These are phyloP conservation scores for Ferdinandea cuprea DNA, from an alignment of 2,888 invertebrate species.

Conservation along the genomic window DNA sequence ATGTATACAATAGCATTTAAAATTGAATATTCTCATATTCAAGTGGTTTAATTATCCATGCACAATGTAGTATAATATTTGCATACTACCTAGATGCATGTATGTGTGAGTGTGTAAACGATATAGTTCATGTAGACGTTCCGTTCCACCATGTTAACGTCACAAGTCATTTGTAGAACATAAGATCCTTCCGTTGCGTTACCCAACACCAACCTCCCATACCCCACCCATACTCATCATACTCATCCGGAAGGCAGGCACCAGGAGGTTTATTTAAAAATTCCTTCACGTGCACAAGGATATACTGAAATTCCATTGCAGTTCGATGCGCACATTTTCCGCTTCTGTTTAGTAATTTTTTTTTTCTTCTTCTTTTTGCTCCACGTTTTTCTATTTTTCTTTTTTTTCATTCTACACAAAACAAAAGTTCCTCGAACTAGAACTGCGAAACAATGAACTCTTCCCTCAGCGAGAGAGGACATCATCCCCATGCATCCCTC, in stretches of 20 bases:
- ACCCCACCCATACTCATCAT: neutral
- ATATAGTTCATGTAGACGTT: slow-evolving; percentile 20
- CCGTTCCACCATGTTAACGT: slow-evolving; percentile 73
- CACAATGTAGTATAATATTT: slow-evolving; percentile 58
- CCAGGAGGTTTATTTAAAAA: slow-evolving; percentile 62
- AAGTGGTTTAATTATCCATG: slow-evolving; percentile 72
- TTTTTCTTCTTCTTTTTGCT: slow-evolving; percentile 35
- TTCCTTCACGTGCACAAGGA: slow-evolving; percentile 73
- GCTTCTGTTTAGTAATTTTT: slow-evolving; percentile 14
- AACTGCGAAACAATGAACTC: slow-evolving; percentile 72
- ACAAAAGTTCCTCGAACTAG: slow-evolving; percentile 70
- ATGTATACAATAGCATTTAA: slow-evolving; percentile 56
- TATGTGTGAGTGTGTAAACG: slow-evolving; percentile 4
- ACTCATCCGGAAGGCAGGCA: neutral
- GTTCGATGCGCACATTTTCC: slow-evolving; percentile 74
- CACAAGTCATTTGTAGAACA: slow-evolving; percentile 74
- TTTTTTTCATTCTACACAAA: slow-evolving; percentile 21
- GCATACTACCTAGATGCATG: neutral
- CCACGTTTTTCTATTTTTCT: slow-evolving; percentile 18
- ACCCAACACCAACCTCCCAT: no score
- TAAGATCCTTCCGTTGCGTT: slow-evolving; percentile 65
- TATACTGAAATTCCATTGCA: slow-evolving; percentile 73
- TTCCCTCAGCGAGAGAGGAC: slow-evolving; percentile 27
- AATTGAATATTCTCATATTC: slow-evolving; percentile 71
- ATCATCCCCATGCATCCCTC: slow-evolving; percentile 25